Evolutionary conservation across 2,113 vertebrate genomes (phyloP).

Genomic region (Progne subis): DNA sequence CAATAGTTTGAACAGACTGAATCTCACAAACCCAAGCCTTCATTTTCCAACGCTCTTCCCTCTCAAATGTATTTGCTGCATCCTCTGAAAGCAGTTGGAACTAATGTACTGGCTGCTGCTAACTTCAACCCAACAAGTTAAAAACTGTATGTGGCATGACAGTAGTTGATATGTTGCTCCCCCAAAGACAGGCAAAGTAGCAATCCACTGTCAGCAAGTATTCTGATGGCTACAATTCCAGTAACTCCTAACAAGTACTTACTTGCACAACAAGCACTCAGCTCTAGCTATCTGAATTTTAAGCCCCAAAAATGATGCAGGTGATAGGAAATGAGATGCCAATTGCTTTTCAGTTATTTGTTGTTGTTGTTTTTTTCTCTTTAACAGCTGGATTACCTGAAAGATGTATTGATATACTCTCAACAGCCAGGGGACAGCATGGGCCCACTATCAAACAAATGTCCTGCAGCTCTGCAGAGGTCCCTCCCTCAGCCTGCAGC

Average conservation of each 20-base stretch:
- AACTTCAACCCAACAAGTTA: background rate
- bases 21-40: background rate
- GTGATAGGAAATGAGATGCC: background rate
- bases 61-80: background rate
- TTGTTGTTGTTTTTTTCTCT: background rate
- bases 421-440: background rate
- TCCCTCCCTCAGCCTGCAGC: background rate
- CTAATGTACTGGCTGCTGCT: background rate
- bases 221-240: background rate
- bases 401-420: background rate
- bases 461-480: background rate
- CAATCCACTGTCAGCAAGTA: background rate
- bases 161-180: background rate
- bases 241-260: background rate
- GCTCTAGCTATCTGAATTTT: background rate
- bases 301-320: background rate
- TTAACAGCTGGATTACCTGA: background rate
- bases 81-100: background rate
- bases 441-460: background rate
- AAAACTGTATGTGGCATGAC: background rate
- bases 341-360: background rate
- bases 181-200: background rate
- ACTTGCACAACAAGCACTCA: background rate
- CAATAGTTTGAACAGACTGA: background rate
- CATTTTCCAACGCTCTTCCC: background rate